These are phyloP conservation scores for Corythaixoides concolor DNA, from an alignment of 2,113 vertebrate species.

Conservation along the genomic window DNA sequence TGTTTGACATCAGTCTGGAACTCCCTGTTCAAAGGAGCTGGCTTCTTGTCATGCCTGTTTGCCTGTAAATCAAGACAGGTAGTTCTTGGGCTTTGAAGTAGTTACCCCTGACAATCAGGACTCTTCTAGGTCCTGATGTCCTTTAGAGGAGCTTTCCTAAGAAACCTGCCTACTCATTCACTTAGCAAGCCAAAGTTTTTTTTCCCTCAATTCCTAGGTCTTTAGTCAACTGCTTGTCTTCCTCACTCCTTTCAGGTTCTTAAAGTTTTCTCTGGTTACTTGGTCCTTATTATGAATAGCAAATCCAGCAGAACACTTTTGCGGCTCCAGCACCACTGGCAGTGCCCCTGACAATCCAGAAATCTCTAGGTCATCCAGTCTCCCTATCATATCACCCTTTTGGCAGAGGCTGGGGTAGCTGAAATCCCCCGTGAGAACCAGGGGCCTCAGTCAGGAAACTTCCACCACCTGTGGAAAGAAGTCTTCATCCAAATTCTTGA, in stretches of 20 bases:
- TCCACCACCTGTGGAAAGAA: background rate
- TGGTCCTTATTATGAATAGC: background rate
- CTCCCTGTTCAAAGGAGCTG: background rate
- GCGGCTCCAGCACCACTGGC: background rate
- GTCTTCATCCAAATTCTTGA: background rate
- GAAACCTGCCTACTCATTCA: background rate
- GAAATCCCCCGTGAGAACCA: background rate
- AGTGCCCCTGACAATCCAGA: too few species aligned
- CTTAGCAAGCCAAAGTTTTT: background rate
- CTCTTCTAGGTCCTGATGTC: background rate
- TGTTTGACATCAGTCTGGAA: background rate
- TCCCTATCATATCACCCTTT: background rate
- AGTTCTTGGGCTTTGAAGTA: background rate
- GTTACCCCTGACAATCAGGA: background rate
- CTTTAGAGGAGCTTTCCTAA: background rate
- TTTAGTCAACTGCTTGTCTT: background rate
- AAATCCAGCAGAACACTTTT: background rate
- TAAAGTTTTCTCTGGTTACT: background rate
- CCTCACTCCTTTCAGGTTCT: background rate
- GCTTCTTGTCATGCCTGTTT: background rate
- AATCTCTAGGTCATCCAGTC: background rate
- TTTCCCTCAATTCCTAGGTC: background rate
- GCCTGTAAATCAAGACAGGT: background rate
- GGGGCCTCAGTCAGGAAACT: background rate
- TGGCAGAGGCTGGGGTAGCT: background rate